A percentile compares a stretch with the other conserved stretches of the same genome.
These are phyloP conservation scores for Pristis pectinata DNA, from an alignment of 2,797 vertebrate species.

Conservation along the genomic window DNA sequence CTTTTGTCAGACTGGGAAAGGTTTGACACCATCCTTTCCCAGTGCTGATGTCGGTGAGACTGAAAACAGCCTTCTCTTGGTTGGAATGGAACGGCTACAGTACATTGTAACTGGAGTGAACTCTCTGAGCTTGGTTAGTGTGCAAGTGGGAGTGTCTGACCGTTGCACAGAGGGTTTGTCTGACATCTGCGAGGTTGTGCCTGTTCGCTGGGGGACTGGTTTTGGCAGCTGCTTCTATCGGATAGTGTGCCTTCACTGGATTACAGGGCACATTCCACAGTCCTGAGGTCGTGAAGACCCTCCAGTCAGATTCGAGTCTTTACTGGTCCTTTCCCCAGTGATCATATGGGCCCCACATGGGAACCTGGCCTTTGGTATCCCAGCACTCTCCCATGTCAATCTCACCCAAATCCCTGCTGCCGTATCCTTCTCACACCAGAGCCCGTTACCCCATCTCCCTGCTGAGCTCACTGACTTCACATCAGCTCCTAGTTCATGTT, in stretches of 20 bases:
- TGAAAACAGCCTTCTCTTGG: not conserved
- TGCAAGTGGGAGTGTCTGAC: not conserved
- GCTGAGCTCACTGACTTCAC: no score
- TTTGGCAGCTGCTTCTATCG: not conserved
- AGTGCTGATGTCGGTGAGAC: no score
- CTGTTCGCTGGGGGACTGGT: not conserved
- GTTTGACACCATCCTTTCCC: no score
- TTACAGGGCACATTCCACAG: slow-evolving; percentile 13
- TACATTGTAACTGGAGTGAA: not conserved
- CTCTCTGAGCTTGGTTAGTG: not conserved
- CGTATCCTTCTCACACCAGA: not conserved
- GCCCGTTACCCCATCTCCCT: not conserved
- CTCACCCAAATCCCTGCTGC: not conserved
- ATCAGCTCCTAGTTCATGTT: not conserved
- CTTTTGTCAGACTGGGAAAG: no score
- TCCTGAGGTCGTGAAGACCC: not conserved
- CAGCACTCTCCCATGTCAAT: no score
- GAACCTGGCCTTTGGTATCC: not conserved
- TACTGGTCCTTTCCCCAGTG: not conserved
- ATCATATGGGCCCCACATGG: not conserved
- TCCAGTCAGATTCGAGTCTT: not conserved
- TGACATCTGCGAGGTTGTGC: not conserved
- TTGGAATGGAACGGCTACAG: not conserved
- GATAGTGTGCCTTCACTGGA: not conserved
- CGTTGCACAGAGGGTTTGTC: not conserved